Conservation (phyloP, 2,888 invertebrate species). For the Cepaea hortensis region DNA sequence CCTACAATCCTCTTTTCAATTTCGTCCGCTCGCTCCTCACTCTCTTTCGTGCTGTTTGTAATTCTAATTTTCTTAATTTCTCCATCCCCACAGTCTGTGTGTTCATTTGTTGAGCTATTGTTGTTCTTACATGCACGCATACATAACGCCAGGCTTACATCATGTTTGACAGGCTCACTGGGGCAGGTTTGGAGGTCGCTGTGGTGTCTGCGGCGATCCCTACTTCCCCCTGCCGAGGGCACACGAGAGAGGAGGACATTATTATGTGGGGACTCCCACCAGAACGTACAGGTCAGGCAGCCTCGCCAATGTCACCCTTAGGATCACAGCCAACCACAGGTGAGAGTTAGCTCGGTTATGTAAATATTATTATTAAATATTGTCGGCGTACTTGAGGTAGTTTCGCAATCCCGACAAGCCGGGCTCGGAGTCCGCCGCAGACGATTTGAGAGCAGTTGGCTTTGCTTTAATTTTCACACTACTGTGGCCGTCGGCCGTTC, state of each 20-base stretch:
- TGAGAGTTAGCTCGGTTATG: not conserved
- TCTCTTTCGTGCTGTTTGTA: too few species aligned
- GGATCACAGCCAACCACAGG: conserved; percentile 57
- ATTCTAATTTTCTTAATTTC: too few species aligned
- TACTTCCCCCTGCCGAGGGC: conserved; percentile 54
- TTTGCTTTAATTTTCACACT: too few species aligned
- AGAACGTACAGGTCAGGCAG: conserved; percentile 51
- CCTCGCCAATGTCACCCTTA: conserved; percentile 51
- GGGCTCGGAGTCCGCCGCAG: too few species aligned
- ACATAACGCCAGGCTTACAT: not conserved
- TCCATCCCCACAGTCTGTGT: too few species aligned
- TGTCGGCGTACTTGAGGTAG: too few species aligned
- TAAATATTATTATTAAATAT: too few species aligned
- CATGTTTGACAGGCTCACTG: conserved; percentile 21
- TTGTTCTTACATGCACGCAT: not conserved
- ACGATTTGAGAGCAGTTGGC: too few species aligned
- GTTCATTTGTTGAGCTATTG: not conserved
- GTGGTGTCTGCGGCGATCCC: conserved; percentile 60
- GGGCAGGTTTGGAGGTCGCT: conserved; percentile 51
- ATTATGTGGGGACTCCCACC: conserved; percentile 52
- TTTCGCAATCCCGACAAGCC: too few species aligned
- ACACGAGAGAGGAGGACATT: conserved; percentile 57
- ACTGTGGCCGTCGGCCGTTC: too few species aligned
- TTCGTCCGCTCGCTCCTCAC: too few species aligned
- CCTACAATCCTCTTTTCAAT: too few species aligned